phyloP scores from a whole-genome alignment of 2,113 vertebrate genomes.

The Nanorana parkeri region DNA sequence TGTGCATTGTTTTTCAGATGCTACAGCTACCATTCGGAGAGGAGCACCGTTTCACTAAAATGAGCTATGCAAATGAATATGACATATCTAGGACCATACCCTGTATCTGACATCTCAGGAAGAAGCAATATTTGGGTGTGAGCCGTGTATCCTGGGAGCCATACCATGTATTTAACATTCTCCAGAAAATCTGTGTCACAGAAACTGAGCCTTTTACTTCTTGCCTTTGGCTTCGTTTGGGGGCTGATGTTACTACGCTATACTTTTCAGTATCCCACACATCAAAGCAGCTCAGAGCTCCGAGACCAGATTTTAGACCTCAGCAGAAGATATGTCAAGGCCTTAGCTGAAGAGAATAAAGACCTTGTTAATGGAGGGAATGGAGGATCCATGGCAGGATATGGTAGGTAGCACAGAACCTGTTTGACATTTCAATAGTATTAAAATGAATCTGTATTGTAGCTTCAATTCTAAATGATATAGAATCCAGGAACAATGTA shows the following conservation, averaged over 20 bases:
- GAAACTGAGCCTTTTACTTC: constrained; percentile 89
- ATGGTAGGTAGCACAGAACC: constrained; percentile 78
- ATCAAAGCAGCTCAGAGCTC: constrained; percentile 90
- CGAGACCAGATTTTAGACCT: constrained; percentile 94
- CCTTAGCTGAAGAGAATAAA: constrained; percentile 93
- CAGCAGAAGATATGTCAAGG: constrained; percentile 93
- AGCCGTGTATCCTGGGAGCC: background rate
- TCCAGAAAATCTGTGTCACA: constrained; percentile 94
- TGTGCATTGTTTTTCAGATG: constrained; percentile 9
- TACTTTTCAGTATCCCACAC: constrained; percentile 89
- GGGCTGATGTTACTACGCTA: constrained; percentile 93
- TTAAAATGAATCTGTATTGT: too few species aligned
- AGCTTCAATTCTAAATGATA: too few species aligned
- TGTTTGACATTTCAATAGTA: background rate
- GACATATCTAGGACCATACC: background rate
- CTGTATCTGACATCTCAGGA: background rate
- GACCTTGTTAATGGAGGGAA: constrained; percentile 78
- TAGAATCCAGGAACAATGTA: too few species aligned
- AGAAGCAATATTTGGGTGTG: background rate
- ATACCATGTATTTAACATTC: constrained; percentile 84
- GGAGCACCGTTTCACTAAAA: background rate
- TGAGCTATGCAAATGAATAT: background rate
- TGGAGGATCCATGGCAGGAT: constrained; percentile 91
- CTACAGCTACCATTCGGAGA: background rate
- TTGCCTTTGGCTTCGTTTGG: constrained; percentile 92